Evolutionary conservation across 2,797 vertebrate genomes (phyloP).

Genomic region (Parotocinclus haroldoi): DNA sequence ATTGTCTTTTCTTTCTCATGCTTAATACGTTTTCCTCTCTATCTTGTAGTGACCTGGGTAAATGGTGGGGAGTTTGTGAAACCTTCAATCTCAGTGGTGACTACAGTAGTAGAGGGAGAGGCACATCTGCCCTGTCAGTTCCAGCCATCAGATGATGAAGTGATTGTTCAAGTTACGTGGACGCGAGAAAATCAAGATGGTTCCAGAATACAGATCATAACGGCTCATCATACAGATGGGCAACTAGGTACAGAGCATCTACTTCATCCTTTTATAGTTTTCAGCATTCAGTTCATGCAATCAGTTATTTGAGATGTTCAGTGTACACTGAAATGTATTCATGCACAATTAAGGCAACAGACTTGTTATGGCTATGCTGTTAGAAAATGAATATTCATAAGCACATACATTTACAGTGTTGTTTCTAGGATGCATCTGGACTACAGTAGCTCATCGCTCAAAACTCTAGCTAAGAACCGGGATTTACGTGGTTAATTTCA

Average conservation of each 20-base stretch:
- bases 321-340: too few species aligned
- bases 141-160: not conserved
- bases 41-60: slow-evolving; percentile 40
- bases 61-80: slow-evolving; percentile 51
- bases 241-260: slow-evolving; percentile 54
- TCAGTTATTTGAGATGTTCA: too few species aligned
- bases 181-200: slow-evolving; percentile 51
- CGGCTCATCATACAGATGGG: slow-evolving; percentile 50
- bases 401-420: too few species aligned
- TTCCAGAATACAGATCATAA: slow-evolving; percentile 63
- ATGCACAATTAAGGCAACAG: too few species aligned
- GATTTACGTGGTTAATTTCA: too few species aligned
- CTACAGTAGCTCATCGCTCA: too few species aligned
- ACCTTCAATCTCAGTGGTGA: slow-evolving; percentile 10
- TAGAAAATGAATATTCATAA: too few species aligned
- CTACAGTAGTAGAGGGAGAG: slow-evolving; percentile 59
- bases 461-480: too few species aligned
- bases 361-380: too few species aligned
- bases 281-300: too few species aligned
- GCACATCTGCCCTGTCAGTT: slow-evolving; percentile 77
- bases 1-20: not conserved
- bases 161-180: slow-evolving; percentile 83
- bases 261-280: not conserved
- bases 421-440: too few species aligned
- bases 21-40: not conserved